Evolutionary conservation across 2,113 vertebrate species (phyloP), one percentile per base, ranked within the genome.

Genomic region (Regulus satrapa): DNA sequence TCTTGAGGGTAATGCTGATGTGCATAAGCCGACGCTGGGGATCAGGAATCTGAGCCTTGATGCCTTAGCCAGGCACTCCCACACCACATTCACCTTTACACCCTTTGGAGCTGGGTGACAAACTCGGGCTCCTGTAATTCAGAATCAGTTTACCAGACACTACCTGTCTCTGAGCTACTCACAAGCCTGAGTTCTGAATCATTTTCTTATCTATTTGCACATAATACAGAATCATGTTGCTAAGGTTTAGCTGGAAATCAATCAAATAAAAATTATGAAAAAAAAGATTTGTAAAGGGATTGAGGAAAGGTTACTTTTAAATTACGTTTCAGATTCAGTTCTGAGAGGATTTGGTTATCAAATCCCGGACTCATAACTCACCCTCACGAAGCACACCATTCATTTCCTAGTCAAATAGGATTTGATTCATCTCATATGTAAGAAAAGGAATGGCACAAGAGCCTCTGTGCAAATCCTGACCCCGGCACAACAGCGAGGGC

Each of bases 271-370:
- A 97, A 94, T 92, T 90, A 94, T 75, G 90, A 88, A 95, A 94
- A 91, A 95, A 94, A 94, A 96, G 85, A 95, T 96, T 90, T 95
- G 96, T 93, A 90, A 95, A 96, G 95, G 89, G 95, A 95, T 94
- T 95, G 94, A 92, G 72, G 92, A 97, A 97, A 97, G 94, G 95
- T 96, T 96, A 96, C 94, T 94, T 96, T 93, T 85, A 90, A 97
- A 96, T 97, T 96, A 94, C 18, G 76, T 96, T 94, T 92, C 95
- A 93, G 34, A 94, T 93, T 97, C 92, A 71, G 94, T 92, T 92
- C 94, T 94, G 96, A 96, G 93, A 95, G 95, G 95, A 96, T 97
- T 94, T 92, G 94, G 90, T 96, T 96, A 97, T 94, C 95, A 96
- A 96, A 95, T 95, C 96, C 94, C 93, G 93, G 94, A 64, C 76